Evolutionary conservation across 2,888 invertebrate genomes (phyloP), one percentile per base, ranked within the genome.

Genomic region (Dasypogon diadema): DNA sequence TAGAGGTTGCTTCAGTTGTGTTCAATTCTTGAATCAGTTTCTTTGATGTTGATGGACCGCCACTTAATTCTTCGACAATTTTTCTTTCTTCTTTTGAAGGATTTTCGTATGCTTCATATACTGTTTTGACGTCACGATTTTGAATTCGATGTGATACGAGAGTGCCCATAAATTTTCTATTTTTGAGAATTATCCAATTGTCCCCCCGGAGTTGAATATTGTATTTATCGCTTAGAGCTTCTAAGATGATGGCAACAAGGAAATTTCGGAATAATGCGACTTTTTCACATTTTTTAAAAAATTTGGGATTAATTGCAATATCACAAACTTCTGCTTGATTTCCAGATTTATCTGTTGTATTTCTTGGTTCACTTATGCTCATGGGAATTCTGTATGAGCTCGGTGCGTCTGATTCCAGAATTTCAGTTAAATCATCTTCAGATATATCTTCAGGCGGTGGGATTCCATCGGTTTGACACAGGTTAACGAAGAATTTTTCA

Each of bases 311-410:
- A 34, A 97, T 90, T 2, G 95, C 94, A 26, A 97, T 90, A 85
- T 97, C 97, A 83, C 93, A 94, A 0, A 91, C 94, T 76, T 90
- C 90, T 42, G 92, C 92, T 0, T 91, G 89, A 21, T 89, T 87
- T 30, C 93, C 93, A 70, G 90, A 89, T 84, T 94, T 96, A 83
- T 96, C 96, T 21, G 87, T 85, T 82, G 95, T 95, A 4, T 89
- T 88, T 80, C 92, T 91, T 2, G 93, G 90, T 82, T 93, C 92
- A 0, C 96, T 96, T 79, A 97, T 92, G 83, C 96, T 96, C 94
- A 97, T 94, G 0, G 97, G 97, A 55, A 97, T 91, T 78, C 92
- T 88, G 84, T 91, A 97, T 58, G 89, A 89, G 2, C 91, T 89
- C 0, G 92, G 90, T 65, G 92, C 91, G 74, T 90, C 89, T 0